Base-by-base conservation (phyloP, 1,140 invertebrate species). In the Drosophila sp. region DNA sequence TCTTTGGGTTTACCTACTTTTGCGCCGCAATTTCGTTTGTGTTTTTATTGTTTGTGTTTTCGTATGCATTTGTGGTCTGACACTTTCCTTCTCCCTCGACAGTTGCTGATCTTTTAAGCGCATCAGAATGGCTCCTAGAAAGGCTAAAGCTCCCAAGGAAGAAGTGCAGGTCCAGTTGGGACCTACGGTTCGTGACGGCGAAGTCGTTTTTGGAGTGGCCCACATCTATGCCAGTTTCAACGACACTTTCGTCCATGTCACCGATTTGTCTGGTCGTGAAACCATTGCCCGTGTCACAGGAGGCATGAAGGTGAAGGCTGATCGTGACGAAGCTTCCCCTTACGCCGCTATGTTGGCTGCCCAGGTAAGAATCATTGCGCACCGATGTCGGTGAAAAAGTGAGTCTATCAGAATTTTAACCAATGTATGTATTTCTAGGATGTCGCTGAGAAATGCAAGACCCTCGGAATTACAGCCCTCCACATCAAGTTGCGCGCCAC, bases 311-410 rank as follows among this genome's bases (percentile, higher is more conserved):
- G 99, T 99, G 0, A 99, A 99, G 93, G 99, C 99, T 90, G 99
- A 99, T 94, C 96, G 99, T 94, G 99, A 99, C 94, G 99, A 99
- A 93, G 97, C 98, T 82, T 99, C 98, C 32, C 99, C 99, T 11
- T 99, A 99, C 91, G 99, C 99, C 92, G 99, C 99, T 96, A 99
- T 99, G 99, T 98, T 99, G 94, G 99, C 99, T 92, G 98, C 99
- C 77, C 99, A 99, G 94, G 96, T 97, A 93, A 61, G 61, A 11
- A 30, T n/a, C 3, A n/a, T 30, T 4, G 8, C 5, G 7, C 27
- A 27, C 27, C 3, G 8, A 17, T 50, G 35, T 8, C 10, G 1
- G 38, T 35, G 8, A 33, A 47, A 56, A 17, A 17, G 17, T 17
- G 17, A 7, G 3, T 17, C 5, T 25, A n/a, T 5, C 6, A 29